A percentile compares a stretch with the other conserved stretches of the same genome.
Conservation (phyloP, 2,797 vertebrate genomes). For the Aplochiton taeniatus region DNA sequence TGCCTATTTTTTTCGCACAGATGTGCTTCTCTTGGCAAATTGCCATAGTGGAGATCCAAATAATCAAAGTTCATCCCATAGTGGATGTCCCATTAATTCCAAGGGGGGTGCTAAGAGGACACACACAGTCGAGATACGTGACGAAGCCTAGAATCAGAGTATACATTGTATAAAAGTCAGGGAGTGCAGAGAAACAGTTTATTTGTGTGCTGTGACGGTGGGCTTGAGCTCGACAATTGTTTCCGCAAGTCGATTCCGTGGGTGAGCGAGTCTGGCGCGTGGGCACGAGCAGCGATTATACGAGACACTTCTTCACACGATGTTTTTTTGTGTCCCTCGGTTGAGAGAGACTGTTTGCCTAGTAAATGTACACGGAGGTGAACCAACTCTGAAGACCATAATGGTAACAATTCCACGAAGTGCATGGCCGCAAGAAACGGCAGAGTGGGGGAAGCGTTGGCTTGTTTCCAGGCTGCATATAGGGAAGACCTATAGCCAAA, state of each 20-base stretch:
- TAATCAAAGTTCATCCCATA: not conserved
- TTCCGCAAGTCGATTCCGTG: conserved; percentile 80
- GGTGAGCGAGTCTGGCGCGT: conserved; percentile 84
- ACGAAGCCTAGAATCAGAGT: no score
- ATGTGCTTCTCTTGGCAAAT: conserved; percentile 58
- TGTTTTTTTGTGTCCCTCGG: conserved; percentile 77
- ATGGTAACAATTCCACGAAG: conserved; percentile 67
- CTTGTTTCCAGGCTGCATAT: not conserved
- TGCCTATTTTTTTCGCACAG: conserved; percentile 70
- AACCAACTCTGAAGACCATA: conserved; percentile 75
- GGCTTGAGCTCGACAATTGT: conserved; percentile 69
- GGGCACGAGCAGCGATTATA: conserved; percentile 78
- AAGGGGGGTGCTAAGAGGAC: not conserved
- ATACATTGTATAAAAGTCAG: no score
- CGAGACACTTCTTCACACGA: conserved; percentile 70
- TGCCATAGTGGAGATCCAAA: conserved; percentile 47
- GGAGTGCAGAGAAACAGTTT: no score
- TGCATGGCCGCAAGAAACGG: conserved; percentile 30
- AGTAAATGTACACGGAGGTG: conserved; percentile 80
- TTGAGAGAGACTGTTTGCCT: conserved; percentile 77
- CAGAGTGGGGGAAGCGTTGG: conserved; percentile 23
- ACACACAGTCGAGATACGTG: no score
- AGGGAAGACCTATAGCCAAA: no score
- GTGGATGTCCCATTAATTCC: conserved; percentile 54
- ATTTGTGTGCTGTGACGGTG: conserved; percentile 28